Conservation (phyloP, 2,797 vertebrate genomes). For the Chloroceryle inda region DNA sequence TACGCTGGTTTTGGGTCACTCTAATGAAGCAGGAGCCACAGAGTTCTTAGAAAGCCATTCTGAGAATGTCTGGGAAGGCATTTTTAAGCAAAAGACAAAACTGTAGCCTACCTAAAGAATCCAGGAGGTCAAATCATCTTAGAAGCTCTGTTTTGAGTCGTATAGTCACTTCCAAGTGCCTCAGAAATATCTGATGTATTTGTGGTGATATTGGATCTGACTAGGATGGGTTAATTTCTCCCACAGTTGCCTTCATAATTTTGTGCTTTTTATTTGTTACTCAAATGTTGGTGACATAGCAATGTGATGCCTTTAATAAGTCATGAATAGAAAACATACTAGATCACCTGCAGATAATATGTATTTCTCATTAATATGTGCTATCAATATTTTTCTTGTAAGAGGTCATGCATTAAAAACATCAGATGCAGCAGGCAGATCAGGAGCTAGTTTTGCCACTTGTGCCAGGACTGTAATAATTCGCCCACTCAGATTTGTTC, state of each 20-base stretch:
- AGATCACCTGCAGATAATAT: background rate
- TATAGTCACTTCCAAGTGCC: background rate
- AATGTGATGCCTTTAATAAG: background rate
- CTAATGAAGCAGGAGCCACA: background rate
- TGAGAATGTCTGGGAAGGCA: background rate
- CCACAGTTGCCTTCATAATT: background rate
- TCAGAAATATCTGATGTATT: background rate
- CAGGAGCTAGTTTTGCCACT: background rate
- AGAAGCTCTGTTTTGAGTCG: background rate
- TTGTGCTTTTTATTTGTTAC: background rate
- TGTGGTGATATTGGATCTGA: background rate
- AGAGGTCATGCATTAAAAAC: background rate
- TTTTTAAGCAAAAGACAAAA: background rate
- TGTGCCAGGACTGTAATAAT: background rate
- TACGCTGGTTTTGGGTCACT: rapidly evolving
- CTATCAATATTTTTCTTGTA: background rate
- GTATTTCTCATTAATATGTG: background rate
- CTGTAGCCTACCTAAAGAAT: background rate
- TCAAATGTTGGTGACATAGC: background rate
- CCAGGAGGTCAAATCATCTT: background rate
- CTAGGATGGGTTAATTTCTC: background rate
- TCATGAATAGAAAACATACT: background rate
- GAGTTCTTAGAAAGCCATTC: background rate
- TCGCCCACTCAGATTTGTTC: background rate
- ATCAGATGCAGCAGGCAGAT: background rate